A percentile compares a stretch with the other conserved stretches of the same genome.
Evolutionary conservation across 2,113 vertebrate genomes (phyloP).

Genomic region (Loxodonta africana): DNA sequence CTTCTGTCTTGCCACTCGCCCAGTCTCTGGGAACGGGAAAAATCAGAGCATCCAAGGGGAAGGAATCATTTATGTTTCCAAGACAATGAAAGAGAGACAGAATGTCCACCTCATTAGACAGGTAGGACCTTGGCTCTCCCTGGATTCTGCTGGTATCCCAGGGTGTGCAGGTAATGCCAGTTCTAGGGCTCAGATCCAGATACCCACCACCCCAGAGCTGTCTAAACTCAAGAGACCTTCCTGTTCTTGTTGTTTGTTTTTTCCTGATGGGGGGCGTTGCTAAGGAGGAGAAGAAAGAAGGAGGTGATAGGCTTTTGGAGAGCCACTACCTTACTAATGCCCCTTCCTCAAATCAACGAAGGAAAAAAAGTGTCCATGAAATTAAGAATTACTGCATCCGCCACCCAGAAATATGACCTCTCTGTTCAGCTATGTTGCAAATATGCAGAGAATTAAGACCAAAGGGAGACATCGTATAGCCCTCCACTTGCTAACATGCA

Average conservation of each 20-base stretch:
- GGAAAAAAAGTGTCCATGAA: not conserved
- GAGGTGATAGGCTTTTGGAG: not conserved
- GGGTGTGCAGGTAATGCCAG: not conserved
- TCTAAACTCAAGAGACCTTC: not conserved
- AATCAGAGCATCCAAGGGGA: not conserved
- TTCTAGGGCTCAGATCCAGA: not conserved
- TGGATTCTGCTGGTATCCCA: not conserved
- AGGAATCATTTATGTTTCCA: not conserved
- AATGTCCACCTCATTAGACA: not conserved
- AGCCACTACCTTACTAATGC: not conserved
- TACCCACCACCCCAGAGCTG: not conserved
- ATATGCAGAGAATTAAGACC: constrained; percentile 69
- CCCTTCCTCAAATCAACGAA: not conserved
- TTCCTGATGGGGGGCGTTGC: not conserved
- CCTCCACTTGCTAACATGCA: not conserved
- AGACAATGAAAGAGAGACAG: not conserved
- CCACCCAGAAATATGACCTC: constrained; percentile 62
- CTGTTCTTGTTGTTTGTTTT: not conserved
- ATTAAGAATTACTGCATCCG: not conserved
- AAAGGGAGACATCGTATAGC: not conserved
- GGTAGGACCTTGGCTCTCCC: not conserved
- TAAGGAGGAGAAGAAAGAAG: not conserved
- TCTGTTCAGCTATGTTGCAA: constrained; percentile 33
- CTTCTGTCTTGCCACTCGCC: not conserved
- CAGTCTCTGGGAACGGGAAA: not conserved